Conservation (phyloP, 1,140 invertebrate species). For the Conus ventricosus region DNA sequence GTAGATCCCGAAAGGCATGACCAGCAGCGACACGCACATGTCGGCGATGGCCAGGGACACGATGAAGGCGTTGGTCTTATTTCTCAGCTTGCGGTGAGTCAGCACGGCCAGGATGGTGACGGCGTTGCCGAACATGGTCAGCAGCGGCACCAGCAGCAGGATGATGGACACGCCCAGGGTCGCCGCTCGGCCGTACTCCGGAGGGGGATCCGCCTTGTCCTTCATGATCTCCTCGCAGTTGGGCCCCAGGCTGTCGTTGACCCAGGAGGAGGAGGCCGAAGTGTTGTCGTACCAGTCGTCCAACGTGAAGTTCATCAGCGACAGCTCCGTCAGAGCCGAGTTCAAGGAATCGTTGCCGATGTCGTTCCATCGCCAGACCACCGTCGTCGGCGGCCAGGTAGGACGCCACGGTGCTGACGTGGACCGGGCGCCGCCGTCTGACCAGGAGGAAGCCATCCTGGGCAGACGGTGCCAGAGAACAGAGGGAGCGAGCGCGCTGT, state of each 20-base stretch:
- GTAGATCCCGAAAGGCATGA: constrained; percentile 83
- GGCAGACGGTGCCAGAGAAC: background rate
- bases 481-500: background rate
- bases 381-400: background rate
- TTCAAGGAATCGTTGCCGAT: background rate
- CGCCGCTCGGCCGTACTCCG: constrained; percentile 35
- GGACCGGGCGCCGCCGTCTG: background rate
- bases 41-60: constrained; percentile 96
- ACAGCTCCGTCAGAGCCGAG: background rate
- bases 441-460: background rate
- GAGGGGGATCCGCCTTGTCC: constrained; percentile 52
- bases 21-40: constrained; percentile 87
- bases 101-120: constrained; percentile 94
- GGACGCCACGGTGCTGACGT: background rate
- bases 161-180: constrained; percentile 49
- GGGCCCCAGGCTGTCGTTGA: constrained; percentile 16
- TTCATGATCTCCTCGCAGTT: constrained; percentile 50
- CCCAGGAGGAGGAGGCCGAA: background rate
- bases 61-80: constrained; percentile 95
- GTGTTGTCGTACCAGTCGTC: constrained; percentile 7
- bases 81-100: constrained; percentile 79
- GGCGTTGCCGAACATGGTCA: constrained; percentile 83
- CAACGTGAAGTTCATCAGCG: constrained; percentile 1
- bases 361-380: background rate
- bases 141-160: constrained; percentile 60